A percentile compares a stretch with the other conserved stretches of the same genome.
phyloP scores from a whole-genome alignment of 2,113 vertebrate species.

The Misgurnus anguillicaudatus region DNA sequence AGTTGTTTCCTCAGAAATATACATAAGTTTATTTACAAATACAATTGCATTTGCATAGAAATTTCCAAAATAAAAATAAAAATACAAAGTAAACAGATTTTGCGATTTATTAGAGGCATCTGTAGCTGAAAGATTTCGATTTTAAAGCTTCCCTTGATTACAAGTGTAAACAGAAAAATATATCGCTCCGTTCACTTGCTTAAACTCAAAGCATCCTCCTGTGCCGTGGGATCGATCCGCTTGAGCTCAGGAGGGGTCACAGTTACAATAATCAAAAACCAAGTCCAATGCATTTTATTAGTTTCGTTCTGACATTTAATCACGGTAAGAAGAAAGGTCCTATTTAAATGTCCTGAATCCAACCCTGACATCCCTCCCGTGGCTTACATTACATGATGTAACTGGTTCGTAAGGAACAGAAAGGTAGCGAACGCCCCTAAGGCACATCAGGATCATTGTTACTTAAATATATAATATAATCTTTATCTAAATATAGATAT shows the following conservation, averaged over 20 bases:
- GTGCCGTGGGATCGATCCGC: neutral
- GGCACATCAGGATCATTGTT: constrained; percentile 32
- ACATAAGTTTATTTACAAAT: constrained; percentile 78
- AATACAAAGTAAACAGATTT: constrained; percentile 68
- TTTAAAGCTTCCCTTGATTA: constrained; percentile 34
- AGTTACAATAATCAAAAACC: constrained; percentile 15
- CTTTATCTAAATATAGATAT: constrained; percentile 1
- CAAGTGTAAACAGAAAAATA: constrained; percentile 44
- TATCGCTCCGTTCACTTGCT: constrained; percentile 32
- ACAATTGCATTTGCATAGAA: constrained; percentile 68
- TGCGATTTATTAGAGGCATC: constrained; percentile 54
- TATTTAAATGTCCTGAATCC: neutral
- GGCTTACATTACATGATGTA: constrained; percentile 8
- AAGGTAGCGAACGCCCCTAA: constrained; percentile 17
- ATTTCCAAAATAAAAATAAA: constrained; percentile 68
- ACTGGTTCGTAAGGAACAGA: constrained; percentile 24
- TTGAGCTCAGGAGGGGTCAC: constrained; percentile 19
- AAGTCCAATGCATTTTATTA: neutral
- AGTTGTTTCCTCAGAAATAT: constrained; percentile 66
- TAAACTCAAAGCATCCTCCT: constrained; percentile 15
- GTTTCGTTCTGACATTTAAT: neutral
- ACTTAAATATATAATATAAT: constrained; percentile 22
- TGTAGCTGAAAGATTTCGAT: constrained; percentile 37
- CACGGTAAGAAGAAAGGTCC: constrained; percentile 4
- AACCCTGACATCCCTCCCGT: neutral